Evolutionary conservation across 2,888 invertebrate species (phyloP).

Genomic region (Eupsilia transversa): DNA sequence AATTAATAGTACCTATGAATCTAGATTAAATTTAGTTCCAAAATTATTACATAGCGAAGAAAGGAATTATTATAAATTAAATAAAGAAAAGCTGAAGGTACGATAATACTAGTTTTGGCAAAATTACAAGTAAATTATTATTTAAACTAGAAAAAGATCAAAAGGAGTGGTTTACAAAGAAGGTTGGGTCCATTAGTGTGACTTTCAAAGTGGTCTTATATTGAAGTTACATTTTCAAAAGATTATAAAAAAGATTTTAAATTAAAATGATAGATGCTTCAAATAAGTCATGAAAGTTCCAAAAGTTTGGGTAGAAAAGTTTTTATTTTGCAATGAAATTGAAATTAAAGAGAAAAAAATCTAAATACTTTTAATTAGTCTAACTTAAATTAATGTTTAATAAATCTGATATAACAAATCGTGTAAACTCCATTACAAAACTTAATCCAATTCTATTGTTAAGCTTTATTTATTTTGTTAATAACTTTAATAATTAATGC

Average conservation of each 20-base stretch:
- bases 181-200: neutral
- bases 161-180: slow-evolving; percentile 13
- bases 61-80: neutral
- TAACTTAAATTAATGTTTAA: slow-evolving; percentile 12
- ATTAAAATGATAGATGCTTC: slow-evolving; percentile 14
- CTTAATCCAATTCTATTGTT: slow-evolving; percentile 31
- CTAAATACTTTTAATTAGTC: neutral
- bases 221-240: neutral
- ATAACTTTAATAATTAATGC: slow-evolving; percentile 34
- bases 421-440: slow-evolving; percentile 20
- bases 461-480: slow-evolving; percentile 24
- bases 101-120: neutral
- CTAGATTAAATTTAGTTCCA: neutral
- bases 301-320: neutral
- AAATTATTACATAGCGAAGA: neutral
- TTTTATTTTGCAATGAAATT: slow-evolving; percentile 8
- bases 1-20: too few relatives aligned
- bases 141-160: slow-evolving; percentile 3
- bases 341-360: slow-evolving; percentile 6
- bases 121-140: neutral
- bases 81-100: neutral
- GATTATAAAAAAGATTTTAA: slow-evolving; percentile 8
- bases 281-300: slow-evolving; percentile 15
- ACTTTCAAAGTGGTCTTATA: slow-evolving; percentile 32
- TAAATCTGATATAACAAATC: slow-evolving; percentile 22